Conservation (phyloP, 2,797 vertebrate genomes). For the Protosalanx chinensis region DNA sequence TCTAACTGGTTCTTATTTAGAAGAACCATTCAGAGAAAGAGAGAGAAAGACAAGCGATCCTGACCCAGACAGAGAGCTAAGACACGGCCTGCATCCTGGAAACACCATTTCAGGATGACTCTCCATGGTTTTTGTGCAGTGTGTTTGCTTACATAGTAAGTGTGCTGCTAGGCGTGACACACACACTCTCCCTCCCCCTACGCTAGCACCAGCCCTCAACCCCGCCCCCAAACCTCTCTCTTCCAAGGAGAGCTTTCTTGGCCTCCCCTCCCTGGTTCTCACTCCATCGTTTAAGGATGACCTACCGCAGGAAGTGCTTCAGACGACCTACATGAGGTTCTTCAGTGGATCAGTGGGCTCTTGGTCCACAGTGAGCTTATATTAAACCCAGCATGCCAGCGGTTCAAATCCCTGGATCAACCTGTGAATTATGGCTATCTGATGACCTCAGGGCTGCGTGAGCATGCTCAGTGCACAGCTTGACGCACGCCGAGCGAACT, state of each 20-base stretch:
- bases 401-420: neutral
- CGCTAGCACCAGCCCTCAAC: too few relatives aligned
- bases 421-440: neutral
- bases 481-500: neutral
- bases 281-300: neutral
- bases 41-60: conserved; percentile 63
- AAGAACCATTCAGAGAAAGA: conserved; percentile 29
- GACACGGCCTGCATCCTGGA: conserved; percentile 45
- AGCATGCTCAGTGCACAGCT: neutral
- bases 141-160: neutral
- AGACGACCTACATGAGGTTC: too few relatives aligned
- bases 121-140: neutral
- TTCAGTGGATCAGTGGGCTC: neutral
- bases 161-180: neutral
- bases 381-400: neutral
- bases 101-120: conserved; percentile 16
- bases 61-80: conserved; percentile 51
- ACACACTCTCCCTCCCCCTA: neutral
- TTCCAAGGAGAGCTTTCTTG: neutral
- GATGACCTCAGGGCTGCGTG: neutral
- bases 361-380: neutral
- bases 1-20: conserved; percentile 43
- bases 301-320: neutral
- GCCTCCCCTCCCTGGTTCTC: neutral
- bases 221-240: neutral